Base-by-base conservation (phyloP, 2,113 vertebrate genomes). In the Piaya cayana region DNA sequence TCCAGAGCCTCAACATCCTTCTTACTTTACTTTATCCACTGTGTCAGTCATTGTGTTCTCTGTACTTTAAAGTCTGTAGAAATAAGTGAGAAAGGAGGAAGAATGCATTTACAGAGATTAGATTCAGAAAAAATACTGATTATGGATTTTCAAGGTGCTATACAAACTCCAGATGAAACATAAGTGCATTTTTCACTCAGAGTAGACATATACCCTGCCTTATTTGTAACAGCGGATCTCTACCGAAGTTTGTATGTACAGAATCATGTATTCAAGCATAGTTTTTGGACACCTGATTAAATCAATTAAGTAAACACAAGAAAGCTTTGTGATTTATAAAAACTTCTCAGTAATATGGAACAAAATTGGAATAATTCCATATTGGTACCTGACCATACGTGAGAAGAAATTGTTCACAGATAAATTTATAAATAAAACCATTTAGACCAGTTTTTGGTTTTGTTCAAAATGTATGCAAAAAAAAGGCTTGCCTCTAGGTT, bases 141-240 rank as follows among this genome's bases (percentile, higher is more conserved):
- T 25, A 17, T 5, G 29, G 4, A 13, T 86, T 81, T 78, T 64
- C 17, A 19, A 27, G n/a, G 8, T 58, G 12, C n/a, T 71, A 5
- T 32, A 20, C 12, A 18, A 43, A 6, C 11, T 64, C 8, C 11
- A 5, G 6, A 6, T 34, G 15, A n/a, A 42, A 36, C 6, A 19
- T 2, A 15, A 4, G 3, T 18, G 23, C 12, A 4, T 19, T 39
- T 4, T 55, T 34, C 69, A 14, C 30, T 36, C 39, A 30, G 37
- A 34, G 6, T 26, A 50, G 8, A 9, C 0, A 0, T 4, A 11
- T 9, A 15, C 16, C 2, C 1, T 36, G 25, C 4, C 5, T 58
- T 49, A 20, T 60, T 71, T 56, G 36, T 39, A 60, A 27, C 7
- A 42, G 15, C 7, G 67, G 58, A 92, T 21, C 20, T 36, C 30